phyloP scores from a whole-genome alignment of 2,113 vertebrate genomes.

The Corynorhinus townsendii region DNA sequence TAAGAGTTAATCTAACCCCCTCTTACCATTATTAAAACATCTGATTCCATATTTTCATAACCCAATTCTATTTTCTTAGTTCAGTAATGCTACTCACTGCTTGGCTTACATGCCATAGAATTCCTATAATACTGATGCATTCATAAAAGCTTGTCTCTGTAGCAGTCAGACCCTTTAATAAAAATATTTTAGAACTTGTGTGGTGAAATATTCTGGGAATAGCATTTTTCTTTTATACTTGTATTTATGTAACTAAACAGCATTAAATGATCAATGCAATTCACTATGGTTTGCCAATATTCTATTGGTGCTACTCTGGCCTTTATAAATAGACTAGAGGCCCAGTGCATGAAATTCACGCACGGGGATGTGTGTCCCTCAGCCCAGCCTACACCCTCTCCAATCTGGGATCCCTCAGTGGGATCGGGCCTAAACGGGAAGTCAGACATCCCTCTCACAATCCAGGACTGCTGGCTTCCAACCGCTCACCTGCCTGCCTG shows the following conservation, averaged over 20 bases:
- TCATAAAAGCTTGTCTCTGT: not conserved
- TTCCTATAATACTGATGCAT: not conserved
- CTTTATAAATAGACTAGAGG: not conserved
- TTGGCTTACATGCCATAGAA: not conserved
- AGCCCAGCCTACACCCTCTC: no score
- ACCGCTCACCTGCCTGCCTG: no score
- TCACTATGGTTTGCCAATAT: not conserved
- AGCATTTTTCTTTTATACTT: not conserved
- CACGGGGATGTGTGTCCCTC: no score
- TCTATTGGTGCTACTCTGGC: not conserved
- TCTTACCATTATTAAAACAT: not conserved
- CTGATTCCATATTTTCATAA: not conserved
- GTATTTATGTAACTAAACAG: not conserved
- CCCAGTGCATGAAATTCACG: no score
- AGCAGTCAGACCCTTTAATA: not conserved
- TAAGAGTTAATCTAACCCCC: not conserved
- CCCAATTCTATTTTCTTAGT: slow-evolving; percentile 3
- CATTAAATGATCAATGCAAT: not conserved
- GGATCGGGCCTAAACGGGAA: no score
- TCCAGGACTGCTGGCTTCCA: no score
- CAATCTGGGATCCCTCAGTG: no score
- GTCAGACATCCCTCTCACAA: no score
- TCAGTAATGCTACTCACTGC: not conserved
- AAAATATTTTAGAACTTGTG: not conserved
- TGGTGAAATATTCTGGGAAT: not conserved